Percentiles rank a stretch among this genome's conserved stretches.
These are phyloP conservation scores for Toxotes chatareus DNA, from an alignment of 2,113 vertebrate species.

Conservation along the genomic window DNA sequence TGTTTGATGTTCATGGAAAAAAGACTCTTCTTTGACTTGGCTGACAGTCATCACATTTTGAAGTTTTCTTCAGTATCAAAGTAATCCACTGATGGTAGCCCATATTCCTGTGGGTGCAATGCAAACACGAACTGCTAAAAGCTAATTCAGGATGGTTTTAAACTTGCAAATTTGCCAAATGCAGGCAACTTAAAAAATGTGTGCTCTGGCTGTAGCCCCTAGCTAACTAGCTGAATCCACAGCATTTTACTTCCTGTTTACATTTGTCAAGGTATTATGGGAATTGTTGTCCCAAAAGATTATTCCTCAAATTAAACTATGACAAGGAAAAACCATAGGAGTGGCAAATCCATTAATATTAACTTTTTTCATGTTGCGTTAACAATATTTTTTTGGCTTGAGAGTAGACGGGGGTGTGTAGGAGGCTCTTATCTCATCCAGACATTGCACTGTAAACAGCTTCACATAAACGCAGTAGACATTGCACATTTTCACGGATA, in stretches of 20 bases:
- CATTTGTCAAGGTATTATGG: neutral
- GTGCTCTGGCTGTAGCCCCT: neutral
- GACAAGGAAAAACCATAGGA: neutral
- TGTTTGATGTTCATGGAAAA: neutral
- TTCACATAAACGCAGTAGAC: slow-evolving; percentile 13
- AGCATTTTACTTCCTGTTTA: neutral
- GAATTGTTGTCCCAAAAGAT: neutral
- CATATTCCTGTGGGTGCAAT: neutral
- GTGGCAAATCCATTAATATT: slow-evolving; percentile 14
- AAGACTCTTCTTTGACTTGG: neutral
- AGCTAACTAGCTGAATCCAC: neutral
- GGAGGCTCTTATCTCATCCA: neutral
- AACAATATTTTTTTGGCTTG: neutral
- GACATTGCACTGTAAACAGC: slow-evolving; percentile 2
- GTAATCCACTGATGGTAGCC: neutral
- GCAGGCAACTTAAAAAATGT: neutral
- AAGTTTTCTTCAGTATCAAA: neutral
- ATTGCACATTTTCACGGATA: neutral
- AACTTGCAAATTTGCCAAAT: neutral
- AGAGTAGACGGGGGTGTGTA: neutral
- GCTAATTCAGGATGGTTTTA: neutral
- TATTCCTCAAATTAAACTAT: neutral
- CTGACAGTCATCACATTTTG: neutral
- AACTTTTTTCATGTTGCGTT: neutral
- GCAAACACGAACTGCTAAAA: neutral